A percentile compares a stretch with the other conserved stretches of the same genome.
phyloP scores from a whole-genome alignment of 2,113 vertebrate genomes.

The Callopanchax toddi region DNA sequence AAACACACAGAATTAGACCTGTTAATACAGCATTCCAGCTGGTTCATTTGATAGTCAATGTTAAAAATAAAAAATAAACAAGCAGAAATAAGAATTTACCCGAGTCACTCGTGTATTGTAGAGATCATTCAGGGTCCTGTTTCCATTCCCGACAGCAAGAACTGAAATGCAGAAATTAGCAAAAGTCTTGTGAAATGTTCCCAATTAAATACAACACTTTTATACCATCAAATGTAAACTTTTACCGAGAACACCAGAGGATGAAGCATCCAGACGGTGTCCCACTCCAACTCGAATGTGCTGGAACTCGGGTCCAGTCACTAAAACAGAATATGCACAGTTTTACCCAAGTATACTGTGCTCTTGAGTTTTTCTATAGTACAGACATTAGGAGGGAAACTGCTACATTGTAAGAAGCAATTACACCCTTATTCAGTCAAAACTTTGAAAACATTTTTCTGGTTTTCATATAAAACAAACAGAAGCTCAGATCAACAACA shows the following conservation, averaged over 20 bases:
- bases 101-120: conserved; percentile 83
- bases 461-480: too few species aligned
- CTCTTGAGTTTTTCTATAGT: too few species aligned
- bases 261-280: conserved; percentile 84
- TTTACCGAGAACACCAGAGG: conserved; percentile 91
- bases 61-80: too few species aligned
- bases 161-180: conserved; percentile 74
- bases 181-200: not conserved
- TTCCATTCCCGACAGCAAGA: conserved; percentile 84
- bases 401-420: too few species aligned
- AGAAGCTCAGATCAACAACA: too few species aligned
- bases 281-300: conserved; percentile 85
- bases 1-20: not conserved
- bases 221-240: not conserved
- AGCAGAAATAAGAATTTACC: conserved; percentile 73
- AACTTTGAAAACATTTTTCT: too few species aligned
- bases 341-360: conserved; percentile 1
- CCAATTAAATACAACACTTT: not conserved
- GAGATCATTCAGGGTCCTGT: conserved; percentile 80
- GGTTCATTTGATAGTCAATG: too few species aligned
- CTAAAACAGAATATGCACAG: conserved; percentile 66
- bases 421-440: not conserved
- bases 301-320: conserved; percentile 84
- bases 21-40: not conserved
- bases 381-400: too few species aligned